Base-by-base conservation (phyloP, 2,888 invertebrate genomes). In the Eucera pruinosa region DNA sequence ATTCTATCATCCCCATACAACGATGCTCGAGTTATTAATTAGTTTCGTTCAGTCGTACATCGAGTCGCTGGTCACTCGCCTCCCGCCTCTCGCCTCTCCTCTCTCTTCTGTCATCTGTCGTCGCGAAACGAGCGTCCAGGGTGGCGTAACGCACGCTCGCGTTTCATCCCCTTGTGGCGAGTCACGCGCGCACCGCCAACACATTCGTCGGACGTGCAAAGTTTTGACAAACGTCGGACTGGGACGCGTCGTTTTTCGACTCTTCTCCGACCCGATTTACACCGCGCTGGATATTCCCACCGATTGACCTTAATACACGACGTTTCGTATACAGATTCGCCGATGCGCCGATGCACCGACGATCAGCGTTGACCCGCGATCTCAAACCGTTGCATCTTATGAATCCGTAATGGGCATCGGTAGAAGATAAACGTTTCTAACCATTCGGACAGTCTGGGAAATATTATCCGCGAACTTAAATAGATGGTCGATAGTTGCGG, bases 261-360 rank as follows among this genome's bases (percentile, higher is more conserved):
- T 78, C 60, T 55, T 55, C 43, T 55, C 64, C 52, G 52, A 62
- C 71, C 65, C 50, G 71, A 70, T 71, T 68, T 33, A 54, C 41
- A 50, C 30, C 60, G 57, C 62, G 39, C 48, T 30, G 67, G 76
- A 66, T 79, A 84, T 81, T 79, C 81, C 81, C 67, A 69, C 55
- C 70, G 75, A 50, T 58, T 85, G 77, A 85, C 84, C 83, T 85
- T 85, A 83, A 84, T 84, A 77, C 54, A 67, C 48, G 45, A 13
- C 73, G 50, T 64, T 58, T 41, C 33, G 72, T 70, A 72, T 81
- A 73, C 33, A 52, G 33, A 62, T 33, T 33, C 52, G 27, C 70
- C 65, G 52, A 50, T 50, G 11, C 69, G 47, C 64, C 64, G 64
- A 60, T 60, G 45, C 70, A 52, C 50, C 57, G 73, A 71, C 78